Conservation (phyloP, 2,888 invertebrate genomes). For the Dendrolimus pini region DNA sequence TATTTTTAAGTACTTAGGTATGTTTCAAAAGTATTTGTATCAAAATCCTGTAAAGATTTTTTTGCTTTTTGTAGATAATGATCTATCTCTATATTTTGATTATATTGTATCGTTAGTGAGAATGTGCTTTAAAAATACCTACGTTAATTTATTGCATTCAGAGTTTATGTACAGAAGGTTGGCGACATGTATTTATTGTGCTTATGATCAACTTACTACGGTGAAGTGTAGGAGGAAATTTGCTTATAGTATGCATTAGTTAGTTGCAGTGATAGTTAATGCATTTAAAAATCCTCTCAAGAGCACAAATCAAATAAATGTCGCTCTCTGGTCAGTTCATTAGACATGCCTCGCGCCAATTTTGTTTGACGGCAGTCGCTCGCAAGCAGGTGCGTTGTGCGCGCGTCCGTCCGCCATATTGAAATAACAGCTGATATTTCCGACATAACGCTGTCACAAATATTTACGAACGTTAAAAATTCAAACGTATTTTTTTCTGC, state of each 20-base stretch:
- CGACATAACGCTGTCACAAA: slow-evolving; percentile 45
- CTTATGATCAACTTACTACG: too few species aligned
- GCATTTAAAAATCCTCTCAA: background rate
- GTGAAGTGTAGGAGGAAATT: too few species aligned
- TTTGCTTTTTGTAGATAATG: too few species aligned
- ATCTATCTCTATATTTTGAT: too few species aligned
- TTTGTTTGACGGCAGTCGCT: slow-evolving; percentile 64
- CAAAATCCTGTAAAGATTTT: too few species aligned
- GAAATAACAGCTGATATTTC: slow-evolving; percentile 51
- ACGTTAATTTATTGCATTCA: too few species aligned
- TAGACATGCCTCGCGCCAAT: slow-evolving; percentile 61
- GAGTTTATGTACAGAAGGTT: too few species aligned
- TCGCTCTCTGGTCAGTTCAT: slow-evolving; percentile 40
- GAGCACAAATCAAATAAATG: slow-evolving; percentile 14
- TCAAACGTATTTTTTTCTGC: slow-evolving; percentile 16
- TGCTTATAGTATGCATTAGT: slow-evolving; percentile 1
- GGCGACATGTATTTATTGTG: too few species aligned
- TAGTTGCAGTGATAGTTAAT: slow-evolving; percentile 5
- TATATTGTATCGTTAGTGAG: too few species aligned
- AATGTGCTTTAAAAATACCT: too few species aligned
- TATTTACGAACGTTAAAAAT: slow-evolving; percentile 8
- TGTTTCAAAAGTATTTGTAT: too few species aligned
- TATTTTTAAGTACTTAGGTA: too few species aligned
- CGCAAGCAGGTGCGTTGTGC: slow-evolving; percentile 67
- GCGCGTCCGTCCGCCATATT: slow-evolving; percentile 61